Evolutionary conservation across 2,797 vertebrate genomes (phyloP).

Genomic region (Megaceryle alcyon): DNA sequence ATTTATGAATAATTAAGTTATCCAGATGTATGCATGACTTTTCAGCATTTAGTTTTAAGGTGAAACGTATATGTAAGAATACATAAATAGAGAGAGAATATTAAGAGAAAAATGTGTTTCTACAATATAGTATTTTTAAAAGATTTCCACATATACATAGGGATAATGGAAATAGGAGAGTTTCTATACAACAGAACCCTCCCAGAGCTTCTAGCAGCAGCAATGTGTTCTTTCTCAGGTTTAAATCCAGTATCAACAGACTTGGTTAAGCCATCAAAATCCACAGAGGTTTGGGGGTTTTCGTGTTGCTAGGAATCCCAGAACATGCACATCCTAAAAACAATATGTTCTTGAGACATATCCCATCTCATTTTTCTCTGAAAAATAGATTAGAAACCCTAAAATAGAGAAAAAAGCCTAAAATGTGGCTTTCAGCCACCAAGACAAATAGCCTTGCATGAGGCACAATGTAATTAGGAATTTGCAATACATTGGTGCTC

Average conservation of each 20-base stretch:
- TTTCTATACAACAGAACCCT: not conserved
- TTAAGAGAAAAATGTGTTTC: not conserved
- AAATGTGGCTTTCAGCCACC: not conserved
- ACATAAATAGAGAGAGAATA: not conserved
- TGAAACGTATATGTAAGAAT: not conserved
- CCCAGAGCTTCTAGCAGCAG: not conserved
- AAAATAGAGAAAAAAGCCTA: not conserved
- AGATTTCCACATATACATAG: not conserved
- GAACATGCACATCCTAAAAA: not conserved
- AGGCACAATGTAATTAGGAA: not conserved
- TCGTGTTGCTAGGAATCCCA: not conserved
- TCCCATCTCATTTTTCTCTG: not conserved
- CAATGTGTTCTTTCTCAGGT: not conserved
- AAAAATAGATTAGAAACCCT: not conserved
- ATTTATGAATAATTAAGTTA: not conserved
- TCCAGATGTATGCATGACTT: not conserved
- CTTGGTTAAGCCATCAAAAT: slow-evolving; percentile 13
- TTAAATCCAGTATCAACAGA: slow-evolving; percentile 19
- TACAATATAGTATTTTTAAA: not conserved
- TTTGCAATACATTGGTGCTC: not conserved
- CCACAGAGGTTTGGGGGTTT: not conserved
- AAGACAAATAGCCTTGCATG: not conserved
- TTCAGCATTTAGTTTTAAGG: not conserved
- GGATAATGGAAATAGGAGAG: not conserved
- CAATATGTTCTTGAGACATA: not conserved